Evolutionary conservation across 2,797 vertebrate genomes (phyloP), one percentile per base, ranked within the genome.

Genomic region (Arctocebus calabarensis): DNA sequence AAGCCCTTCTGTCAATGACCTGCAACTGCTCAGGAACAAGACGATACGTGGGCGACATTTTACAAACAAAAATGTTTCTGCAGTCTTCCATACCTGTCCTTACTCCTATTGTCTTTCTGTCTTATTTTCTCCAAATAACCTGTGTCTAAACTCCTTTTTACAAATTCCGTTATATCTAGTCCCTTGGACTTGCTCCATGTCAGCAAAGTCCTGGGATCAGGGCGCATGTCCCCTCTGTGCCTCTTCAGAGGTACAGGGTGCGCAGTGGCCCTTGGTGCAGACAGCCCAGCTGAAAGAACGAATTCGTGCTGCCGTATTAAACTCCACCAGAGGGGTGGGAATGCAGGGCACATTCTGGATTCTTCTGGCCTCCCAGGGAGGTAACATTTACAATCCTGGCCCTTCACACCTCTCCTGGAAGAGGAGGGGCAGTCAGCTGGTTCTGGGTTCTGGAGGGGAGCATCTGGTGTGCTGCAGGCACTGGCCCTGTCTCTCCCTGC

Each of bases 181-280:
- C 81, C 40, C 16, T 61, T 12, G 11, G 7, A n/a, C 19, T 55
- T 5, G 17, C 6, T 43, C 57, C 14, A 22, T 34, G 6, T 37
- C 2, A 1, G 34, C 0, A 13, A n/a, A 4, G 20, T 40, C 64
- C 61, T 19, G 17, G 10, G 57, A 13, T 23, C 23, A 32, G 13
- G 32, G n/a, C 12, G 11, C 10, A 5, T 62, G 25, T 4, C 9
- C 12, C 61, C 23, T 29, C 25, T 11, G 61, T 25, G 61, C 25
- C 61, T 29, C 25, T 62, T 29, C 61, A 27, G 25, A 25, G 8
- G 23, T 13, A 25, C 23, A 25, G 0, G 16, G 40, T 52, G 17
- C 66, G 17, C 0, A 59, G 68, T 3, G 93, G 75, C 7, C 45
- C 9, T 12, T 12, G 4, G 1, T 1, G 6, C 1, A 2, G 22